Conservation (phyloP, 2,888 invertebrate species). For the Melieria crassipennis region DNA sequence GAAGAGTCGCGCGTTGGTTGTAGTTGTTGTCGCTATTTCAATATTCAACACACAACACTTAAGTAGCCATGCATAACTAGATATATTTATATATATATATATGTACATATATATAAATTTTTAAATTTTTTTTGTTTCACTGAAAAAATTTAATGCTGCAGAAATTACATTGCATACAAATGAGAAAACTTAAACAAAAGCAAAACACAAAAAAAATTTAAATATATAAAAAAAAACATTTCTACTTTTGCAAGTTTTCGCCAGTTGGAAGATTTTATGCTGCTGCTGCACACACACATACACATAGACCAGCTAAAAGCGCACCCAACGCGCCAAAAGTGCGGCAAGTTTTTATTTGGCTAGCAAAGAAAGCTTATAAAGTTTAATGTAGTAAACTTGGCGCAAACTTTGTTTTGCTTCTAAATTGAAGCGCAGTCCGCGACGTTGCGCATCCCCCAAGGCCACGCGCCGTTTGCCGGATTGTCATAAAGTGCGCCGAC, state of each 20-base stretch:
- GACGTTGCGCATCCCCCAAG: neutral
- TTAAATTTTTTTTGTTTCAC: slow-evolving; percentile 22
- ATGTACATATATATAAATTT: slow-evolving; percentile 44
- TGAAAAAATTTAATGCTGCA: slow-evolving; percentile 58
- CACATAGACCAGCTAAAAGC: neutral
- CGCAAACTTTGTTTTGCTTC: slow-evolving; percentile 49
- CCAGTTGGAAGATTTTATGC: neutral
- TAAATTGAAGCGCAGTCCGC: slow-evolving; percentile 24
- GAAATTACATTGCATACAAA: slow-evolving; percentile 61
- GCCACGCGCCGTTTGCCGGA: no score
- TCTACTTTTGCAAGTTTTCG: slow-evolving; percentile 35
- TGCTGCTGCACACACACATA: neutral
- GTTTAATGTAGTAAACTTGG: slow-evolving; percentile 61
- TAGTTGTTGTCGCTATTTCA: slow-evolving; percentile 19
- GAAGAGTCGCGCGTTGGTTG: no score
- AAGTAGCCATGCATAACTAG: neutral
- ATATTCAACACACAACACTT: slow-evolving; percentile 19
- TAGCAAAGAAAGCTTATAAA: slow-evolving; percentile 57
- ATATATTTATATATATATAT: slow-evolving; percentile 29
- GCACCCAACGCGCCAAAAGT: neutral
- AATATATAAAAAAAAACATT: slow-evolving; percentile 36
- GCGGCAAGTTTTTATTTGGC: slow-evolving; percentile 28
- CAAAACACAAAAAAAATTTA: neutral
- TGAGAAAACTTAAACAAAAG: slow-evolving; percentile 55
- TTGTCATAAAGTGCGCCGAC: no score